Percentiles rank a stretch among this genome's conserved stretches.
phyloP scores from a whole-genome alignment of 2,888 invertebrate genomes.

The Deroplatys truncata region DNA sequence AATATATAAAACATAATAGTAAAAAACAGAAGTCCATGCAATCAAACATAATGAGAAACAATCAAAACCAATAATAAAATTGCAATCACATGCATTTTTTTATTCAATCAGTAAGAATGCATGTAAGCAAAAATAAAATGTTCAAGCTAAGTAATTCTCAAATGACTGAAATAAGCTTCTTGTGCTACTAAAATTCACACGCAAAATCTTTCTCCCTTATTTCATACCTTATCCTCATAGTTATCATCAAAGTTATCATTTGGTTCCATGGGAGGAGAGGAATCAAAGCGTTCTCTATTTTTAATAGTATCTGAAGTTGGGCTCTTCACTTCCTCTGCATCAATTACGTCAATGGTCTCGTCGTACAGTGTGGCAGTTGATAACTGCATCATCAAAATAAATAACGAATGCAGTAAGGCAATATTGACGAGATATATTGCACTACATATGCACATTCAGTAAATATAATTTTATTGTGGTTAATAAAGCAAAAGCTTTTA shows the following conservation, averaged over 20 bases:
- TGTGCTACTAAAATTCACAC: not conserved
- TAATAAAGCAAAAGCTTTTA: not conserved
- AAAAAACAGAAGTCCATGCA: not conserved
- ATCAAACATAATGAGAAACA: not conserved
- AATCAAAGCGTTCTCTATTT: not conserved
- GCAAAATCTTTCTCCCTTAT: not conserved
- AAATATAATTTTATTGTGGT: not conserved
- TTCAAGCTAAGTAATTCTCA: not conserved
- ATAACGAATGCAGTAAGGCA: not conserved
- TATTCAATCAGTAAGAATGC: not conserved
- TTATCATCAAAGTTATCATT: not conserved
- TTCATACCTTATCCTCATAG: not conserved
- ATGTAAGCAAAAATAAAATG: not conserved
- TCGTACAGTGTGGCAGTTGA: conserved; percentile 46
- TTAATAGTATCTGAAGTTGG: conserved; percentile 35
- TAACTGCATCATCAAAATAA: not conserved
- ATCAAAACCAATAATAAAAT: not conserved
- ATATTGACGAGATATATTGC: not conserved
- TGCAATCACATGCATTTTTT: not conserved
- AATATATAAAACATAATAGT: not conserved
- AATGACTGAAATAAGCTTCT: not conserved
- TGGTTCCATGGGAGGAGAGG: not conserved
- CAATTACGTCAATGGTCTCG: conserved; percentile 55
- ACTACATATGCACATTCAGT: no score
- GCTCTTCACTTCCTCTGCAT: conserved; percentile 56